Evolutionary conservation across 2,113 vertebrate genomes (phyloP), one percentile per base, ranked within the genome.

Genomic region (Microcebus murinus): DNA sequence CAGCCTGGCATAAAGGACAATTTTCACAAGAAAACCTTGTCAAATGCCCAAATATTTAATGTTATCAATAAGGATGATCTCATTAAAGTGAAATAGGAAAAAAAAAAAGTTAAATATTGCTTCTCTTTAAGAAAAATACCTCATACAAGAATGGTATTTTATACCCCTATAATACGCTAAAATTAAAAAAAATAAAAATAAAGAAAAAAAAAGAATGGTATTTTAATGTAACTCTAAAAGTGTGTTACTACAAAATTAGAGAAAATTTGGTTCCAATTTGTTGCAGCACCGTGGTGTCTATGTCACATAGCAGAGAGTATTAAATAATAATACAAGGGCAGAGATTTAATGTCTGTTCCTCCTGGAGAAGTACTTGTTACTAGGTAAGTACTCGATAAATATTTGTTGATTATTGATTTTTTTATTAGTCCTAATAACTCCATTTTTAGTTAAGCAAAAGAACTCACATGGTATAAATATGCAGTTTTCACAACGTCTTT

Each of bases 391-490:
- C 18, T 85, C 55, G 17, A 79, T 71, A 94, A 91, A 45, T 80
- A 94, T 45, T 39, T 74, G 61, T 63, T 87, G 55, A 57, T 85
- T n/a, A 68, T 48, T 45, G 27, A 34, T 87, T 36, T 68, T 84
- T 83, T 81, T 27, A 70, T 94, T 48, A 11, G 25, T 85, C 29
- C 21, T 73, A 79, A 74, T 59, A 94, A 81, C 76, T 88, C 20
- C 67, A 92, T 45, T 94, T 96, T 82, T 59, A 67, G 42, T 52
- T 48, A 92, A 92, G 55, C n/a, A 45, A 50, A 91, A 79, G 50
- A 91, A 96, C 1, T 29, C n/a, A 63, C 45, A 9, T 71, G 45
- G 13, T 68, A 81, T 76, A 65, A 39, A 45, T 29, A 92, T 74
- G 36, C 21, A 59, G 34, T 82, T 83, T 92, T 88, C 88, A 91